Evolutionary conservation across 2,113 vertebrate species (phyloP), one percentile per base, ranked within the genome.

Genomic region (Panurus biarmicus): DNA sequence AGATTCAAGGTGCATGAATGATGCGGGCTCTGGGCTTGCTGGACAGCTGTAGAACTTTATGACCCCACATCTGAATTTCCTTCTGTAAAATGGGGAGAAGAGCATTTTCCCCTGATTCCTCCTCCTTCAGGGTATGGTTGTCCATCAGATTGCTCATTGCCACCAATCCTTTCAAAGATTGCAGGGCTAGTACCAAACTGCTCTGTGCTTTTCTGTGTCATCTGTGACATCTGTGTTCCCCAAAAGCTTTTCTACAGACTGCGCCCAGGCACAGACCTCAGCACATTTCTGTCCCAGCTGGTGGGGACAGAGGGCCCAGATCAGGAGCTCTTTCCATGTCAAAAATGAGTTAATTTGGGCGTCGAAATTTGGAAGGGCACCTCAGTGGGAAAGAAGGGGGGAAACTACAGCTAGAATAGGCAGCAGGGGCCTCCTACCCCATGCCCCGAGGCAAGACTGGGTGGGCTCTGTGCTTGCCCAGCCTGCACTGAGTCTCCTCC

Each of bases 181-280:
- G 36, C 2, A 14, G 15, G 44, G 31, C 36, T 65, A 28, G 58
- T 15, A 61, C 6, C 7, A 31, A 64, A 70, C 17, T 18, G 4
- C 20, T 58, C 33, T 42, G 25, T 47, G 36, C 15, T 72, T 80
- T 83, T 42, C 44, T 64, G 12, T 19, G 25, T 40, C 15, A 5
- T 12, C n/a, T n/a, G n/a, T 22, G 50, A 14, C 4, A 13, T 11
- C 40, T 56, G 24, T 22, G 18, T 29, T 58, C 44, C 60, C 12
- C 23, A 35, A 61, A 56, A 38, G 8, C 16, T 86, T 72, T 89
- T 29, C 17, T 9, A 40, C 2, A 6, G 65, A 12, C 19, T 9
- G 3, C 67, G 51, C 28, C 42, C 33, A 40, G n/a, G 7, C 35
- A 31, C 0, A 0, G 56, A 74, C 10, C n/a, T 78, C 31, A 61